Percentiles rank a stretch among this genome's conserved stretches.
These are phyloP conservation scores for Jaculus jaculus DNA, from an alignment of 2,113 vertebrate genomes.

Conservation along the genomic window DNA sequence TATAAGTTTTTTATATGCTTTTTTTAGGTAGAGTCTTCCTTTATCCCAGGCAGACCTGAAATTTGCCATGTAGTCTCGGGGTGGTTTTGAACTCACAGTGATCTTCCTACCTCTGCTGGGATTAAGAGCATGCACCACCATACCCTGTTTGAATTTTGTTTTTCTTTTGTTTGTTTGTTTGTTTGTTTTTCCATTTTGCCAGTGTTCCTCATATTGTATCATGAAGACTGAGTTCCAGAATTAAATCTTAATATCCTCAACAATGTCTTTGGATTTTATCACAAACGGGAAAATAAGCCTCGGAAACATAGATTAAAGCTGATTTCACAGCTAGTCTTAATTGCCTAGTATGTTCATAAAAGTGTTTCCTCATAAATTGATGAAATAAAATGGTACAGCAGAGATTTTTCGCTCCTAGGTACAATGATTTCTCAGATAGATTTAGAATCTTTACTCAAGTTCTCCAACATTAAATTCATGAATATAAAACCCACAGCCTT, in stretches of 20 bases:
- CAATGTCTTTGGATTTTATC: constrained; percentile 60
- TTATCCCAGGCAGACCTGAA: too few relatives aligned
- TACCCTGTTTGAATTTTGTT: too few relatives aligned
- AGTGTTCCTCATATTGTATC: constrained; percentile 5
- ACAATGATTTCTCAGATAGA: constrained; percentile 1
- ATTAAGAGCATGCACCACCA: too few relatives aligned
- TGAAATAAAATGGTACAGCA: constrained; percentile 47
- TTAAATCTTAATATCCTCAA: constrained; percentile 40
- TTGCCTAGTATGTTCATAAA: constrained; percentile 54
- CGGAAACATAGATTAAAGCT: constrained; percentile 59
- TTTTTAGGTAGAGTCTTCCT: too few relatives aligned
- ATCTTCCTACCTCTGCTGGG: too few relatives aligned
- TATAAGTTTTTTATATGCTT: not conserved
- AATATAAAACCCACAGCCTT: constrained; percentile 14
- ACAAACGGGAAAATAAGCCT: constrained; percentile 55
- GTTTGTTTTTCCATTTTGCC: not conserved
- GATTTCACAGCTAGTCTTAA: constrained; percentile 49
- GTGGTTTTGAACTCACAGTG: too few relatives aligned
- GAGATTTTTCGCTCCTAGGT: constrained; percentile 36
- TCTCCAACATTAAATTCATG: constrained; percentile 42
- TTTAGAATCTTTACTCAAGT: constrained; percentile 34
- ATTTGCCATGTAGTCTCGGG: too few relatives aligned
- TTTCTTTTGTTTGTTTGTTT: too few relatives aligned
- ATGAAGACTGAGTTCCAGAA: constrained; percentile 15
- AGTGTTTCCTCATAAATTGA: constrained; percentile 41